Evolutionary conservation across 2,888 invertebrate genomes (phyloP).

Genomic region (Meteorus colon): DNA sequence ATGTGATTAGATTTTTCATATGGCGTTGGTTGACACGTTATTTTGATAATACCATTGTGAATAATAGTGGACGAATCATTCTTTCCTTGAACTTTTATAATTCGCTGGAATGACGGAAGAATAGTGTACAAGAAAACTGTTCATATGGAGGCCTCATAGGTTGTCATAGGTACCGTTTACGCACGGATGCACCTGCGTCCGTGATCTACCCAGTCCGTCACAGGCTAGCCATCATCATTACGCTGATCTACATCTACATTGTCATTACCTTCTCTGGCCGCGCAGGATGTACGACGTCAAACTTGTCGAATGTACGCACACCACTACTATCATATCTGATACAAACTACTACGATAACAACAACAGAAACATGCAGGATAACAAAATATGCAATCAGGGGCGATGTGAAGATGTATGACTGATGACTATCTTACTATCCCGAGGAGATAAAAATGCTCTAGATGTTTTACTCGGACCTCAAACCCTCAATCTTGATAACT

Average conservation of each 20-base stretch:
- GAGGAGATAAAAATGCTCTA: background rate
- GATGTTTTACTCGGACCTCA: slow-evolving; percentile 1
- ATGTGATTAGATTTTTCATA: no score
- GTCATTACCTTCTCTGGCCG: slow-evolving; percentile 64
- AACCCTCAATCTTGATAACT: slow-evolving; percentile 3
- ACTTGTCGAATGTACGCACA: background rate
- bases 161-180: slow-evolving; percentile 21
- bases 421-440: background rate
- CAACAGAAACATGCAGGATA: background rate
- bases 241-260: slow-evolving; percentile 66
- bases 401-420: background rate
- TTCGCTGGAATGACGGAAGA: no score
- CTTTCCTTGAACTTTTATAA: no score
- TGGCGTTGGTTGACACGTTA: no score
- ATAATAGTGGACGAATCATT: no score
- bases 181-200: slow-evolving; percentile 41
- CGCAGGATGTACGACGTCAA: slow-evolving; percentile 44
- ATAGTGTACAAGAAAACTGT: no score
- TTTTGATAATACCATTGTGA: no score
- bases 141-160: background rate
- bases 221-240: slow-evolving; percentile 65
- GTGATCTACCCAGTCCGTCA: slow-evolving; percentile 46
- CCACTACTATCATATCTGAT: no score
- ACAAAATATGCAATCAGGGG: background rate
- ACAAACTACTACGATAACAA: background rate